These are phyloP conservation scores for Andricus grossulariae DNA, from an alignment of 1,140 invertebrate genomes.

Conservation along the genomic window DNA sequence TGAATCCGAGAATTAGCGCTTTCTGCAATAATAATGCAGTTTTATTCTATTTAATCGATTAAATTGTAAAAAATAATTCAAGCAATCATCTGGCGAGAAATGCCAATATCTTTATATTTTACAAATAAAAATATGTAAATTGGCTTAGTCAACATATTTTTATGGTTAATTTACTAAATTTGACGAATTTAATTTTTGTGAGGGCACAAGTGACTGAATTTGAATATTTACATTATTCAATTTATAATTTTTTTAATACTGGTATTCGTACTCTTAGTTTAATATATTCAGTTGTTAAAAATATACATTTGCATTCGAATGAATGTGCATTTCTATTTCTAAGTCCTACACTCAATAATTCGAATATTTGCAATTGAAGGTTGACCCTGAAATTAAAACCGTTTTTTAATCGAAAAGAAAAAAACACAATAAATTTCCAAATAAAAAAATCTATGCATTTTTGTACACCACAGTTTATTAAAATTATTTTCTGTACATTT, in stretches of 20 bases:
- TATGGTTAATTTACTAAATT: constrained; percentile 37
- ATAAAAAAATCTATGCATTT: constrained; percentile 20
- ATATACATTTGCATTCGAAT: too few relatives aligned
- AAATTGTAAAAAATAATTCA: not conserved
- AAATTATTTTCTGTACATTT: constrained; percentile 29
- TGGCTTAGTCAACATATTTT: constrained; percentile 40
- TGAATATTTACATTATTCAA: constrained; percentile 34
- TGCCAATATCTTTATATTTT: constrained; percentile 47
- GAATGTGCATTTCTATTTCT: not conserved
- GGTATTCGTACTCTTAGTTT: constrained; percentile 5
- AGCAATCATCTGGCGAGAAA: constrained; percentile 16
- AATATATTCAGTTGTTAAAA: not conserved
- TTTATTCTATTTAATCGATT: not conserved
- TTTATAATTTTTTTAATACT: not conserved
- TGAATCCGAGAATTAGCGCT: constrained; percentile 67
- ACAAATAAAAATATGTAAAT: constrained; percentile 47
- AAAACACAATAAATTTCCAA: too few relatives aligned
- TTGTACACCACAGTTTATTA: constrained; percentile 30
- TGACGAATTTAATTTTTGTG: too few relatives aligned
- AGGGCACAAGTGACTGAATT: not conserved
- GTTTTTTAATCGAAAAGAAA: too few relatives aligned
- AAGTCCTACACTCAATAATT: constrained; percentile 15
- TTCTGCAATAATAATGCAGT: not conserved
- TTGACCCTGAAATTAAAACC: too few relatives aligned
- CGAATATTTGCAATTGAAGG: not conserved